Base-by-base conservation (phyloP, 92 coral and sea anemone species). In the Bergia puertoricense region DNA sequence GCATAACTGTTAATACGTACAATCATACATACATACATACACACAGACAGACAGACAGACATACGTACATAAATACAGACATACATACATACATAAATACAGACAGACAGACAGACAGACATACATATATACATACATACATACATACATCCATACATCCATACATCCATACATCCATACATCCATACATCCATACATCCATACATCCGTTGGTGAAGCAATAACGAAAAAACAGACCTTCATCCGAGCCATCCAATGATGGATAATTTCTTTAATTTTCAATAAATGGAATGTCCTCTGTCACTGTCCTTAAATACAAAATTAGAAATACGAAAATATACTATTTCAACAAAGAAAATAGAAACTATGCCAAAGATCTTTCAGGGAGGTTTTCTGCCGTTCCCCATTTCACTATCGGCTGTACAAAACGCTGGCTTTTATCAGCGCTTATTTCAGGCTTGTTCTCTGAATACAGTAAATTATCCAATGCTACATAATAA, bases 231-330 rank as follows among this genome's bases (percentile, higher is more conserved):
- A 22, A 23, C 18, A 22, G 50, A 43, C 16, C 6, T 13, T 45
- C 15, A 15, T 42, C 50, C 48, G 30, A 82, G 51, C 86, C 62
- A 82, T 66, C 51, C 15, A 39, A 8, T 18, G 50, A 66, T 67
- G 76, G 86, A 16, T 66, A 42, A 8, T 57, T 62, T 80, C 54
- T 82, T 82, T 57, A 59, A 59, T 82, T 44, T 20, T 82, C 74
- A 62, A 66, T 82, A 82, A 82, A 82, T 37, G 86, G 40, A 22
- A 41, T 57, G 50, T 23, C 62, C 41, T 82, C 71, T 54, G 74
- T 65, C 69, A 82, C 86, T 44, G 69, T 65, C 46, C 48, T 82
- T 81, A 82, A 82, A 82, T 82, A 82, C 86, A 38, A 22, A 82
- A 42, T 81, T 39, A 41, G 57, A 82, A 81, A 81, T 38, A 16